A percentile compares a stretch with the other conserved stretches of the same genome.
Conservation (phyloP, 2,888 invertebrate genomes). For the Exephanes ischioxanthus region DNA sequence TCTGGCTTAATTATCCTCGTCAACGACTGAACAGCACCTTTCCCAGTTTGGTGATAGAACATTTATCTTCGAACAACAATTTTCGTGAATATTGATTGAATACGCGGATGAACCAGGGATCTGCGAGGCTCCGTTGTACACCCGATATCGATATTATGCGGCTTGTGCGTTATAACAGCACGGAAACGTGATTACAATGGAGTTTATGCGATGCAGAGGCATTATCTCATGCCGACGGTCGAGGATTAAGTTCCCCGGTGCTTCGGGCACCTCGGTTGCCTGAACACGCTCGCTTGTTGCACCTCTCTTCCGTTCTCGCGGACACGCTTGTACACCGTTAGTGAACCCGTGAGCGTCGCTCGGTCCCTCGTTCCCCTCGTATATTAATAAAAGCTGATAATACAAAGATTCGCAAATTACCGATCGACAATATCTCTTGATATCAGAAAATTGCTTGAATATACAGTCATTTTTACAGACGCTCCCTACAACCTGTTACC, state of each 20-base stretch:
- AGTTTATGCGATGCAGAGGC: constrained; percentile 75
- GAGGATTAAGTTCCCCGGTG: constrained; percentile 75
- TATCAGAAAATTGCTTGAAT: not conserved
- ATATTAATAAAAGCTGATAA: not conserved
- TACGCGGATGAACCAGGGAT: not conserved
- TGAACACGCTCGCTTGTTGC: constrained; percentile 58
- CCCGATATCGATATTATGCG: constrained; percentile 51
- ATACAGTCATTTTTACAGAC: not conserved
- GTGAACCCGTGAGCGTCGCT: constrained; percentile 24
- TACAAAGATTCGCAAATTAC: constrained; percentile 17
- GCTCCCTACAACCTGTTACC: not conserved
- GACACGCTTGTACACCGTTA: constrained; percentile 47
- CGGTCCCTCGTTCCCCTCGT: not conserved
- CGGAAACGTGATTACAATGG: constrained; percentile 73
- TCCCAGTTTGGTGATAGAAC: too few species aligned
- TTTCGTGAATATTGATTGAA: constrained; percentile 11
- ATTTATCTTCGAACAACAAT: not conserved
- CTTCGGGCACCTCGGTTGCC: constrained; percentile 50
- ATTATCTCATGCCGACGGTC: constrained; percentile 77
- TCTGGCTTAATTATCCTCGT: not conserved
- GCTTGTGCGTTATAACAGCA: constrained; percentile 55
- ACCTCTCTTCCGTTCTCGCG: constrained; percentile 15
- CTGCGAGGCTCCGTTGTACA: constrained; percentile 19
- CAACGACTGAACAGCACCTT: not conserved
- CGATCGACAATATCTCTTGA: constrained; percentile 1